Base-by-base conservation (phyloP, 2,888 invertebrate genomes). In the Mythimna vitellina region DNA sequence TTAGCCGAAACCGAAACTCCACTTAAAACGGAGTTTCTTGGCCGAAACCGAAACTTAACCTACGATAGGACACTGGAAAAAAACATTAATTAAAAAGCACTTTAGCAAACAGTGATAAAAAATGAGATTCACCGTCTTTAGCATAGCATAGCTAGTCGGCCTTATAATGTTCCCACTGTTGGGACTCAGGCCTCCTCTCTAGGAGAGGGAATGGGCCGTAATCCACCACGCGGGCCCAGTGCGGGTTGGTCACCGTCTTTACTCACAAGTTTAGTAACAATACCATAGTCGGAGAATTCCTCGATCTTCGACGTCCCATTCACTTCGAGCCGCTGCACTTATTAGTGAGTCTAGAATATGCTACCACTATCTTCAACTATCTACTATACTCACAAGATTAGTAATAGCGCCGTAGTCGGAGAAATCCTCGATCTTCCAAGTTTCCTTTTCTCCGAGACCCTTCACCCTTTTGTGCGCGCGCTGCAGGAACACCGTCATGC, bases 361-460 rank as follows among this genome's bases (percentile, higher is more conserved):
- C 49, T 46, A 17, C 17, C 46, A 42, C 46, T 17, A 46, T 14
- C 46, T 46, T 17, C 17, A 17, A 20, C 46, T n/a, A 51, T 51
- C 49, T 58, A 60, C 20, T 57, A 63, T 73, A 91, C 94, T 95
- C 92, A 98, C 98, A 92, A 98, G 95, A 87, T 97, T 97, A 0
- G 99, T 99, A 17, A 98, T 98, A 22, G 98, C 98, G 4, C 98
- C 98, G 89, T 98, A 98, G 87, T 98, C 98, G 83, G 98, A 98
- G 87, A 97, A 97, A 89, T 98, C 98, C 82, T 98, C 98, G 77
- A 99, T 97, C 87, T 97, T 97, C 99, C 99, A 99, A 0, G 97
- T 98, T 95, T 99, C 99, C 82, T 97, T 97, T 49, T 97, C 97
- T 32, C 96, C 96, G 32, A 99, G 93, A 46, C 97, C 97, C 86